Conservation (phyloP, 2,888 invertebrate genomes). For the Zelleria hepariella region DNA sequence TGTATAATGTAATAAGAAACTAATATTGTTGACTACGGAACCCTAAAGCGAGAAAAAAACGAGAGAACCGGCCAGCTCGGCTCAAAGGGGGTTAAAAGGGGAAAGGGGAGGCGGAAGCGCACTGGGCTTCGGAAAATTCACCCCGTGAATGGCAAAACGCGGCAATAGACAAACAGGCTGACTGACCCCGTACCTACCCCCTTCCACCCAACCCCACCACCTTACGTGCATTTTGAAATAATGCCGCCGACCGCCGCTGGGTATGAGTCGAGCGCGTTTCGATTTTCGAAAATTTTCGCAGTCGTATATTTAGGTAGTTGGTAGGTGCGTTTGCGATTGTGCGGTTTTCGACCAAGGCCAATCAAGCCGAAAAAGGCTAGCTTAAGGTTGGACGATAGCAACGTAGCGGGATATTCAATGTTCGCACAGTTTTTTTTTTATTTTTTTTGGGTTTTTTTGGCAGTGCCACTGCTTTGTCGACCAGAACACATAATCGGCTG, state of each 20-base stretch:
- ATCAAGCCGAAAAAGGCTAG: not conserved
- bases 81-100: constrained; percentile 29
- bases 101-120: constrained; percentile 47
- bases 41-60: not conserved
- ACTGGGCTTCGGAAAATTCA: constrained; percentile 69
- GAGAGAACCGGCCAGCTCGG: constrained; percentile 26
- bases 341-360: not conserved
- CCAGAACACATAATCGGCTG: too few species aligned
- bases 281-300: constrained; percentile 19
- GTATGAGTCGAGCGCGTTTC: constrained; percentile 30
- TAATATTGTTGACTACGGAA: too few species aligned
- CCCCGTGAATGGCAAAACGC: constrained; percentile 69
- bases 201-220: constrained; percentile 18
- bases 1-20: too few species aligned
- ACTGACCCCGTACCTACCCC: constrained; percentile 44
- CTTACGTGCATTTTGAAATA: constrained; percentile 63
- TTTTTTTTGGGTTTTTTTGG: too few species aligned
- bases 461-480: too few species aligned
- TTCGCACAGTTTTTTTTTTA: too few species aligned
- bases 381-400: too few species aligned
- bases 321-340: not conserved
- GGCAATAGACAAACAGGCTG: constrained; percentile 67
- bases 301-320: not conserved
- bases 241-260: constrained; percentile 41
- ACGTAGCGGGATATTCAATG: too few species aligned